These are phyloP conservation scores for Sceloporus tristichus DNA, from an alignment of 2,113 vertebrate genomes.

Conservation along the genomic window DNA sequence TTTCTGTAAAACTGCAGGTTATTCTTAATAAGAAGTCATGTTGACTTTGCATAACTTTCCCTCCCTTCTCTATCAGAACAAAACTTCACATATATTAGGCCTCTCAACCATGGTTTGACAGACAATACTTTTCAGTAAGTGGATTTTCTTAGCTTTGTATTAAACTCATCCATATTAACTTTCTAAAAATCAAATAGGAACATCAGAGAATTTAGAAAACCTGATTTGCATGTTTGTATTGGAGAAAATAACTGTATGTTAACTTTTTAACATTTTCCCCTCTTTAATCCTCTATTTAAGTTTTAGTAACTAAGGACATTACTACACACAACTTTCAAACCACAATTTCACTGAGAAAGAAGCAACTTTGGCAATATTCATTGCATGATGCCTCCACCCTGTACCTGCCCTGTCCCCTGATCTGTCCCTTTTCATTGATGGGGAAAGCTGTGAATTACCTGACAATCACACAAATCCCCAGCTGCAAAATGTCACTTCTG, in stretches of 20 bases:
- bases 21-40: not conserved
- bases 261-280: not conserved
- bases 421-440: too few relatives aligned
- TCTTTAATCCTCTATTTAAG: not conserved
- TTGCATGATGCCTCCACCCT: too few relatives aligned
- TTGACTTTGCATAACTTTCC: conserved; percentile 47
- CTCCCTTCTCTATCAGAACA: conserved; percentile 72
- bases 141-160: conserved; percentile 36
- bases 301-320: too few relatives aligned
- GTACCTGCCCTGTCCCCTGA: too few relatives aligned
- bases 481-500: too few relatives aligned
- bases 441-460: too few relatives aligned
- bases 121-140: conserved; percentile 77
- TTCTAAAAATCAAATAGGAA: not conserved
- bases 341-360: too few relatives aligned
- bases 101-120: conserved; percentile 79
- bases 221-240: conserved; percentile 29
- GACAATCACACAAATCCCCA: too few relatives aligned
- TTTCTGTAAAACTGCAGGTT: not conserved
- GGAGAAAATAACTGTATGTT: not conserved
- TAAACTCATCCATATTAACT: conserved; percentile 4
- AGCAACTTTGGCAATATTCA: too few relatives aligned
- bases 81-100: conserved; percentile 74
- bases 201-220: conserved; percentile 5
- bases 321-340: too few relatives aligned